Base-by-base conservation (phyloP, 2,888 invertebrate genomes). In the Cosmia trapezina region DNA sequence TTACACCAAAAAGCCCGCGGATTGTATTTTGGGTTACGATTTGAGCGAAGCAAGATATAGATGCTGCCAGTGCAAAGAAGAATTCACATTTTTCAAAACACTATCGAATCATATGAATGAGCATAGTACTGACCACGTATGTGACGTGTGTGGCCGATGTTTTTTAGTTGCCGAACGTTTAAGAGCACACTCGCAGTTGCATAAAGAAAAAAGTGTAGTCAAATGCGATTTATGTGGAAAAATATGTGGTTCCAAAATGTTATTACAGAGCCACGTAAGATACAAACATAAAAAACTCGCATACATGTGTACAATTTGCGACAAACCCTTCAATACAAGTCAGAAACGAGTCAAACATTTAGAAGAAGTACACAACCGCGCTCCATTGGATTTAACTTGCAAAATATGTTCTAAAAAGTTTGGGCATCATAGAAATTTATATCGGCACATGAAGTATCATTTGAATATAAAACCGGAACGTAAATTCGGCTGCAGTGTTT, bases 141-240 rank as follows among this genome's bases (percentile, higher is more conserved):
- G 96, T 74, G 91, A 93, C 63, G 90, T 94, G 6, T 96, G 96
- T 73, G 94, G 93, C 0, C 93, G 94, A 72, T 92, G 92, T 3
- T 96, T 95, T 61, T 86, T 95, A 45, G 60, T 87, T 0, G 75
- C 84, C 0, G 81, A 83, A 17, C 73, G 87, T 7, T 69, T 87
- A n/a, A 66, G 82, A 60, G 82, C 87, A 0, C 87, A 87, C 11
- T 66, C 68, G 2, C 59, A 61, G 28, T 64, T 65, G 1, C 87
- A 87, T n/a, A 70, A 57, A 12, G 76, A 59, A 9, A 71, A 53
- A 2, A 70, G 75, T 51, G 12, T 67, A 1, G 80, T 76, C 0
- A 83, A 84, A 73, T 88, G 87, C 12, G 71, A 86, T 6, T 53
- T 64, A 1, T 87, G 87, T 59, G 85, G 77, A 0, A 86, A 85